Evolutionary conservation across 1,140 invertebrate species (phyloP), one percentile per base, ranked within the genome.

Genomic region (Drosophila nebulosa): DNA sequence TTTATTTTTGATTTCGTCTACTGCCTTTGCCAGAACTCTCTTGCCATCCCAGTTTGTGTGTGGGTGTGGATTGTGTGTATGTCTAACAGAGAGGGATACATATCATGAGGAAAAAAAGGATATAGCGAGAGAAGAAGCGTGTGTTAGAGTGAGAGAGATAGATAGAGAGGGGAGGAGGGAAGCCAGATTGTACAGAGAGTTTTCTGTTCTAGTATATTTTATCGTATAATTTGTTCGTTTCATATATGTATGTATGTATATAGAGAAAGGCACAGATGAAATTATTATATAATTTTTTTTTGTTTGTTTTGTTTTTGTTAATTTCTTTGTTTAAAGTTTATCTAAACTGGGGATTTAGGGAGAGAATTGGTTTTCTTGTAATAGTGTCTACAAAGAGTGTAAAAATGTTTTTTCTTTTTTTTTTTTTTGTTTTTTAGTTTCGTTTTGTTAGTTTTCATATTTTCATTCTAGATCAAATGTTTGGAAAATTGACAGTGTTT

Each of bases 201-300:
- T 46, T 16, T 46, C 39, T 46, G 60, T 57, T 36, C 6, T n/a
- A 32, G 57, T 61, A 14, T 65, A 46, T 16, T 16, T 46, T 46
- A 46, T 46, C 39, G 39, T 46, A 46, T 46, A 46, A 46, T 46
- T 46, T 46, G 39, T 46, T 46, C 12, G 16, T 46, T 16, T 64
- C 42, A 53, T 60, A 51, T 61, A 53, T 73, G 32, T 67, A 69
- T 67, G 72, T 68, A 69, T 75, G 68, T 79, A 74, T 69, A 79
- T 85, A 88, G 81, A 86, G 81, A 86, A 86, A 86, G 81, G 81
- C 81, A 86, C 81, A 86, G 81, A 86, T 86, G 81, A 86, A 86
- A 88, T 81, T 86, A 86, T 86, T 74, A 71, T 46, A 79, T 88
- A 86, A 86, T 78, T 78, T 66, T 78, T 78, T 71, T 74, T 69